These are phyloP conservation scores for Ostrea edulis DNA, from an alignment of 1,140 invertebrate species.

Conservation along the genomic window DNA sequence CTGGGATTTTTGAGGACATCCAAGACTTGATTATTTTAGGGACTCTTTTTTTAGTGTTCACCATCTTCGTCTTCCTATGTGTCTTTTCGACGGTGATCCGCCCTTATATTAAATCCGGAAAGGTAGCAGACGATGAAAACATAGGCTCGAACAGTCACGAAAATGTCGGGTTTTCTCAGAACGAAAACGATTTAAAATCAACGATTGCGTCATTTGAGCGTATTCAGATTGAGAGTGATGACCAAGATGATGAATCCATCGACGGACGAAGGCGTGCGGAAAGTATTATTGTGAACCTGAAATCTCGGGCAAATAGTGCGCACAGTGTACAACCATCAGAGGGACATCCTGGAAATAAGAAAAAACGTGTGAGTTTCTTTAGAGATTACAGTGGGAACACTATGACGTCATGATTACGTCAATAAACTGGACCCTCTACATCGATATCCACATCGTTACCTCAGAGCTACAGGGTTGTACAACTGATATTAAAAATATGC, in stretches of 20 bases:
- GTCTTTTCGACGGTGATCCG: background rate
- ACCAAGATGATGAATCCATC: background rate
- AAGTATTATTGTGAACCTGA: constrained; percentile 16
- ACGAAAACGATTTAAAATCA: background rate
- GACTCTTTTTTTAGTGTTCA: background rate
- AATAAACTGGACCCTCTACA: background rate
- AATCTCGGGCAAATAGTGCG: constrained; percentile 24
- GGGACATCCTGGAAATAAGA: background rate
- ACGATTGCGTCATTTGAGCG: background rate
- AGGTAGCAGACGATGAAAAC: background rate
- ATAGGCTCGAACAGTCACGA: background rate
- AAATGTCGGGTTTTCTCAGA: constrained; percentile 25
- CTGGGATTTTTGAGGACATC: constrained; percentile 22
- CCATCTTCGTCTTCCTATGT: background rate
- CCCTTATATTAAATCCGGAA: background rate
- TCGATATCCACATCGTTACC: background rate
- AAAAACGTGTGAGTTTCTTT: constrained; percentile 15
- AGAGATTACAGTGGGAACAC: background rate
- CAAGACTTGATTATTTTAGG: constrained; percentile 28
- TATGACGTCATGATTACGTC: background rate
- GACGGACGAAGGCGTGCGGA: background rate
- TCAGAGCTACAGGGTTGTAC: background rate
- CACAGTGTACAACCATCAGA: background rate
- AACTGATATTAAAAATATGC: background rate
- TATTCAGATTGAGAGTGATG: background rate